A percentile compares a stretch with the other conserved stretches of the same genome.
Evolutionary conservation across 2,113 vertebrate genomes (phyloP).

Genomic region (Myrmecobius fasciatus): DNA sequence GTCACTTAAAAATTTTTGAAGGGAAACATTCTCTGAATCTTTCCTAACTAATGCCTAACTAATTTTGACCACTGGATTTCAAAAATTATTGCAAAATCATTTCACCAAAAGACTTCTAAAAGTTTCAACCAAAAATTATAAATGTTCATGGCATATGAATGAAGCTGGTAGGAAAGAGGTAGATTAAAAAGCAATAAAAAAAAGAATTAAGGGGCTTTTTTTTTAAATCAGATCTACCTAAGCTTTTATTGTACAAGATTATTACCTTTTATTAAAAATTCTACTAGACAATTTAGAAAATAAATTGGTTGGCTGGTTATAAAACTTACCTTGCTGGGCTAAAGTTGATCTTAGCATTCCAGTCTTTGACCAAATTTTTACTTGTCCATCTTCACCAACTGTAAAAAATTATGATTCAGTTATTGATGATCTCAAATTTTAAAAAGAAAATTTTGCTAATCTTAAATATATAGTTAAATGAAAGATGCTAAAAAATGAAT

Average conservation of each 20-base stretch:
- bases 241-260: neutral
- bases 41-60: neutral
- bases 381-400: constrained; percentile 98
- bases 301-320: constrained; percentile 12
- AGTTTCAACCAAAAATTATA: neutral
- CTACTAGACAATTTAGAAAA: neutral
- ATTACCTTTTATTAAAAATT: neutral
- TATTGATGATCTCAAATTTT: neutral
- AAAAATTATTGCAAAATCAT: neutral
- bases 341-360: constrained; percentile 98
- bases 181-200: neutral
- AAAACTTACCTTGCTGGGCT: constrained; percentile 92
- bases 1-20: neutral
- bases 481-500: neutral
- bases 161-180: neutral
- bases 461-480: neutral
- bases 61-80: neutral
- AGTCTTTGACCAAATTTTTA: constrained; percentile 99
- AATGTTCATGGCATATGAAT: neutral
- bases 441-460: neutral
- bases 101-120: neutral
- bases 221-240: neutral
- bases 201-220: neutral
- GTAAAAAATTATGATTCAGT: constrained; percentile 61
- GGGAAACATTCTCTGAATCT: neutral